Evolutionary conservation across 2,797 vertebrate species (phyloP).

Genomic region (Falco rusticolus): DNA sequence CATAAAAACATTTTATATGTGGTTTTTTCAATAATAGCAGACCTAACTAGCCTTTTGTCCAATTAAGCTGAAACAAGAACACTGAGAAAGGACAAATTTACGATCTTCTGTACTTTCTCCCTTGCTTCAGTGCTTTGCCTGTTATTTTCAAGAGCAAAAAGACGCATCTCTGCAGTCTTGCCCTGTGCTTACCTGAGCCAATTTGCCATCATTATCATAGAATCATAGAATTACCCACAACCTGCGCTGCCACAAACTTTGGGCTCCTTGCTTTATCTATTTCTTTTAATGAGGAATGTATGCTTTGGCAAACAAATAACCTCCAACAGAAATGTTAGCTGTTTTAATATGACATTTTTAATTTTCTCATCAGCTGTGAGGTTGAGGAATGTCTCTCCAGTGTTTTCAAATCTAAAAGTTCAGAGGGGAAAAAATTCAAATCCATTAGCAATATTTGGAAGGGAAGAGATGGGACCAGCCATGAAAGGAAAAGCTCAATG

Average conservation of each 20-base stretch:
- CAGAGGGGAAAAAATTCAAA: background rate
- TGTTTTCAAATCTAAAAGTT: background rate
- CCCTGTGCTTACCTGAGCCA: background rate
- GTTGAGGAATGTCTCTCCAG: background rate
- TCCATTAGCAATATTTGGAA: background rate
- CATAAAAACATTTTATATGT: background rate
- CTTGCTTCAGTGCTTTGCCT: background rate
- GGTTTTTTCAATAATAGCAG: background rate
- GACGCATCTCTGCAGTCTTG: background rate
- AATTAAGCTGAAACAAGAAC: background rate
- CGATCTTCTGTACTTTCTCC: background rate
- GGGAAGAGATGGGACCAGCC: background rate
- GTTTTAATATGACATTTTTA: background rate
- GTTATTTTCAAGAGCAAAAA: background rate
- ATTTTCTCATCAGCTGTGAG: background rate
- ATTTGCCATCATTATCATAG: background rate
- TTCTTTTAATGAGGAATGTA: background rate
- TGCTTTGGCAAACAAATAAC: background rate
- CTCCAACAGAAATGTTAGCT: background rate
- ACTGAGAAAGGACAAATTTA: background rate
- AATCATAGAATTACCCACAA: background rate
- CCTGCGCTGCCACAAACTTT: background rate
- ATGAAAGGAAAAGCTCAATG: background rate
- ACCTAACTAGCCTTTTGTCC: background rate
- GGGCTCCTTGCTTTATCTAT: background rate